These are phyloP conservation scores for Dromaius novaehollandiae DNA, from an alignment of 2,113 vertebrate genomes.

Conservation along the genomic window DNA sequence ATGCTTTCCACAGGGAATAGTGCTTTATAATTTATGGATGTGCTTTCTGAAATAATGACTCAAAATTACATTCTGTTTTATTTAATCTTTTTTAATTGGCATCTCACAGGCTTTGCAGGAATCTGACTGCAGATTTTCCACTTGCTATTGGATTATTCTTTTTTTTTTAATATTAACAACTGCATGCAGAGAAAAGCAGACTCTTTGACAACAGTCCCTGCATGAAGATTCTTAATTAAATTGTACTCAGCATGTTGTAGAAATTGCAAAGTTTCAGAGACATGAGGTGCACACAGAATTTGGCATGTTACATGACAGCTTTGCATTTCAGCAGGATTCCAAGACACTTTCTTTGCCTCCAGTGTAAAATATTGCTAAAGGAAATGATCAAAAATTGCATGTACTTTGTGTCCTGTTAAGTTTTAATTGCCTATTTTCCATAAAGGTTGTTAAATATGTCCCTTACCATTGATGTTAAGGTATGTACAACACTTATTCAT, in stretches of 20 bases:
- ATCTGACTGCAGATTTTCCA: not conserved
- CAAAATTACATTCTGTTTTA: conserved; percentile 34
- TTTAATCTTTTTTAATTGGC: conserved; percentile 52
- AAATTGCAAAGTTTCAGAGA: conserved; percentile 11
- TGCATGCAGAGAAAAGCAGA: conserved; percentile 7
- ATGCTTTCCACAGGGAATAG: not conserved
- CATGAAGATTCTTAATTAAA: conserved; percentile 42
- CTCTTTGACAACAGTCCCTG: not conserved
- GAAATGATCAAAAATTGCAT: not conserved
- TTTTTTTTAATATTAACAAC: not conserved
- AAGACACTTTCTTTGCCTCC: not conserved
- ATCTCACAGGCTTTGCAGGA: not conserved
- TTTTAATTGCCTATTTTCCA: not conserved
- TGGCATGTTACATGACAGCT: not conserved
- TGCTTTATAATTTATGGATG: not conserved
- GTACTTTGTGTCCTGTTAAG: not conserved
- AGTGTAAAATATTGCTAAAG: not conserved
- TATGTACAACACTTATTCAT: not conserved
- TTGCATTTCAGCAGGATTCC: not conserved
- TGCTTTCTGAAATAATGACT: conserved; percentile 9
- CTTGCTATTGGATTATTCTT: not conserved
- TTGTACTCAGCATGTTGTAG: conserved; percentile 14
- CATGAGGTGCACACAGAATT: not conserved
- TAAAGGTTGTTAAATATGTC: not conserved
- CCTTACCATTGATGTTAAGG: not conserved